Conservation (phyloP, 1,140 invertebrate genomes). For the Pachypeltis micranthus region DNA sequence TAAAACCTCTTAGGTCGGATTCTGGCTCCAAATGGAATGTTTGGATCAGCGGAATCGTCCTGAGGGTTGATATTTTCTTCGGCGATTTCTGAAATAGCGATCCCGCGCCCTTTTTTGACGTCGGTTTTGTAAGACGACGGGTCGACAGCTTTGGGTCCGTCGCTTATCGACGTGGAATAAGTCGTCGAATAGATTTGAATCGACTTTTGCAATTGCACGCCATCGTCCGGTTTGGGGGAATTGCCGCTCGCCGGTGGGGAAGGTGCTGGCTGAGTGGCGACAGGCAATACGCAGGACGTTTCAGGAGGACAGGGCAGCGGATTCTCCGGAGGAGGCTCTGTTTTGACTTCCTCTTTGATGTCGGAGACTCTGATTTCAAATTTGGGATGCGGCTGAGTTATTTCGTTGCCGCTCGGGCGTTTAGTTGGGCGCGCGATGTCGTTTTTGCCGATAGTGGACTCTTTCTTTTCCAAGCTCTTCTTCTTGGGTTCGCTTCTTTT, state of each 20-base stretch:
- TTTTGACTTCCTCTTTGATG: background rate
- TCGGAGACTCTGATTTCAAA: background rate
- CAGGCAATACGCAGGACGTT: background rate
- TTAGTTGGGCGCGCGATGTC: background rate
- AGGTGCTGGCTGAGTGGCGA: background rate
- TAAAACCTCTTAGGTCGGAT: slow-evolving; percentile 16
- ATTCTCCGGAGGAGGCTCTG: background rate
- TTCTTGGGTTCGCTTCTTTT: slow-evolving; percentile 1
- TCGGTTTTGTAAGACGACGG: background rate
- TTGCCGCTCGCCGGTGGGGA: background rate
- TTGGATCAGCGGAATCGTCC: background rate
- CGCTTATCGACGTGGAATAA: background rate
- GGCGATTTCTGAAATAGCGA: background rate
- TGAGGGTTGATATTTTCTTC: background rate
- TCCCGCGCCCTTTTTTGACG: background rate
- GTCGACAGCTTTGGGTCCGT: background rate
- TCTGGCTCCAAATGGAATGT: background rate
- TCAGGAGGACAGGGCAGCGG: background rate
- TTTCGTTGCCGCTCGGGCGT: background rate
- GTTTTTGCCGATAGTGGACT: slow-evolving; percentile 3
- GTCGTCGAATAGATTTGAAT: slow-evolving; percentile 12
- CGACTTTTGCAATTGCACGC: slow-evolving; percentile 12
- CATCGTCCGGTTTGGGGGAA: slow-evolving; percentile 14
- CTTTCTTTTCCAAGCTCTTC: background rate
- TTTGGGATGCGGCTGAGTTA: background rate